Conservation (phyloP, 2,888 invertebrate genomes). For the Muschampia plurimacula region DNA sequence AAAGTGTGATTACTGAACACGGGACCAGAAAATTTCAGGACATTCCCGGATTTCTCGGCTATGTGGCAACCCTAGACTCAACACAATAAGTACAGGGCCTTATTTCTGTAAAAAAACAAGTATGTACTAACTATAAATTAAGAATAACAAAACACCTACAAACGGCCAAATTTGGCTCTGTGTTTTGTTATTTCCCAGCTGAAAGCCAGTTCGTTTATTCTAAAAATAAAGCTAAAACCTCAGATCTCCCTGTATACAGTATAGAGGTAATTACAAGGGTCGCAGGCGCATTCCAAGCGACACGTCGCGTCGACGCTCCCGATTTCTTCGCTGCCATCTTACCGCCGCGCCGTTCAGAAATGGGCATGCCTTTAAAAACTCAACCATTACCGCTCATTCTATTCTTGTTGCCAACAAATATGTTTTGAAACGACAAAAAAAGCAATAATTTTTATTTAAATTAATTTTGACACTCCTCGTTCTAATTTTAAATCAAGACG, state of each 20-base stretch:
- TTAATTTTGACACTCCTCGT: not conserved
- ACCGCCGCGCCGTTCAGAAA: constrained; percentile 11
- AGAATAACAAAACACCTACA: not conserved
- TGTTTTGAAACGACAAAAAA: not conserved
- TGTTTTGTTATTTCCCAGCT: constrained; percentile 12
- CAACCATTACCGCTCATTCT: constrained; percentile 24
- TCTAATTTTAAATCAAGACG: constrained; percentile 4
- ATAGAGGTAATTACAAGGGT: constrained; percentile 63
- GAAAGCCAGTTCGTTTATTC: constrained; percentile 9
- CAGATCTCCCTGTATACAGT: constrained; percentile 49
- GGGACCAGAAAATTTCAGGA: too few species aligned
- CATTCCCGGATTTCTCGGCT: too few species aligned
- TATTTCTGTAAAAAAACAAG: too few species aligned
- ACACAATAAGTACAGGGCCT: too few species aligned
- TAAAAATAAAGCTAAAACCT: constrained; percentile 29
- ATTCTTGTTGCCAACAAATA: not conserved
- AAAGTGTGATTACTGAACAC: too few species aligned
- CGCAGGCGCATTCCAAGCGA: constrained; percentile 72
- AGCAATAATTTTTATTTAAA: not conserved
- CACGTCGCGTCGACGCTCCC: constrained; percentile 60
- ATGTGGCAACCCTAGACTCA: too few species aligned
- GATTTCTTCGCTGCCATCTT: constrained; percentile 43
- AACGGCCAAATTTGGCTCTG: not conserved
- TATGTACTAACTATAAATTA: not conserved
- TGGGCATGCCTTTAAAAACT: constrained; percentile 37